Evolutionary conservation across 2,113 vertebrate species (phyloP).

Genomic region (Antigone vipio): DNA sequence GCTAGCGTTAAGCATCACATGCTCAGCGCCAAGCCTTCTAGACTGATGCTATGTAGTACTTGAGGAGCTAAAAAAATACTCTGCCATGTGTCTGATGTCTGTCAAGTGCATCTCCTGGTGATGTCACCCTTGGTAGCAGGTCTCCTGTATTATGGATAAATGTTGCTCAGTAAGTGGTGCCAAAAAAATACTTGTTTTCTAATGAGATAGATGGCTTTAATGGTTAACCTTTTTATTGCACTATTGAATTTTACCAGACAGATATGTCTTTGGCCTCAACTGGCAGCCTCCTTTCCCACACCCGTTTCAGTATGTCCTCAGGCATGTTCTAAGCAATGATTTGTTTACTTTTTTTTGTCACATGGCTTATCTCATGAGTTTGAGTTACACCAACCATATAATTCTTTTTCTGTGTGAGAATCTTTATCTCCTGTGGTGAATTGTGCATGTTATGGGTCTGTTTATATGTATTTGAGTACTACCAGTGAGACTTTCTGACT

Average conservation of each 20-base stretch:
- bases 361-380: not conserved
- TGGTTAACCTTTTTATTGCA: not conserved
- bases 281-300: not conserved
- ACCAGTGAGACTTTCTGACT: not conserved
- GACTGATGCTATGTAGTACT: not conserved
- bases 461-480: not conserved
- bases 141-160: not conserved
- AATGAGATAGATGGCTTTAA: not conserved
- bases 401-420: not conserved
- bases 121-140: not conserved
- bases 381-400: not conserved
- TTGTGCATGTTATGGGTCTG: not conserved
- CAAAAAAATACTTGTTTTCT: not conserved
- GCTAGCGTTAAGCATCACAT: not conserved
- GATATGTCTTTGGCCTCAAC: not conserved
- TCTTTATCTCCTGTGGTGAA: not conserved
- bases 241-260: not conserved
- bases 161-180: not conserved
- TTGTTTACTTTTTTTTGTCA: not conserved
- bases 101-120: not conserved
- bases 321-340: not conserved
- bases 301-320: not conserved
- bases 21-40: not conserved
- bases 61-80: not conserved
- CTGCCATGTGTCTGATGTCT: not conserved